Evolutionary conservation across 92 coral and sea anemone genomes (phyloP).

Genomic region (Palythoa caribaeorum): DNA sequence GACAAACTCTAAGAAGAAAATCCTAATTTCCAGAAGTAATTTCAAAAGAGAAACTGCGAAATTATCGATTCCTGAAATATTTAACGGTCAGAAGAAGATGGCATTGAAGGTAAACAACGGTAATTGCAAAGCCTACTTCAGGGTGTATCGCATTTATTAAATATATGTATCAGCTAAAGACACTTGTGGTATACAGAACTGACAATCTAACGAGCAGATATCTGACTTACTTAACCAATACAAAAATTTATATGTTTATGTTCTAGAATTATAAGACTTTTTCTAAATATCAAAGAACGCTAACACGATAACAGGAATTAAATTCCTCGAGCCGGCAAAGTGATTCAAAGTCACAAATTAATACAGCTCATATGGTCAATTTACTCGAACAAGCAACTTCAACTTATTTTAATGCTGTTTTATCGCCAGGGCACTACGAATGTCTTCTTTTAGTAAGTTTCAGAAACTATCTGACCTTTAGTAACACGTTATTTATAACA

Average conservation of each 20-base stretch:
- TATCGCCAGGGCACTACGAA: too few species aligned
- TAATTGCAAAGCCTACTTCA: too few species aligned
- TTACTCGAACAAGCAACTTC: slow-evolving; percentile 11
- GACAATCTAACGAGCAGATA: not conserved
- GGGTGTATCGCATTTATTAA: slow-evolving; percentile 27
- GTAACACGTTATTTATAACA: not conserved
- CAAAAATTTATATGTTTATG: not conserved
- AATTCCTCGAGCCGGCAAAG: not conserved
- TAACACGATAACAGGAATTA: not conserved
- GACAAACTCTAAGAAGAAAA: not conserved
- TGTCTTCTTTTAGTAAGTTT: not conserved
- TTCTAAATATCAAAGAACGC: not conserved
- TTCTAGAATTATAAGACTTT: not conserved
- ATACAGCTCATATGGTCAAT: not conserved
- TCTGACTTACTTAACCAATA: not conserved
- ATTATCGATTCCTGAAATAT: slow-evolving; percentile 1
- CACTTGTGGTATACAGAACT: not conserved
- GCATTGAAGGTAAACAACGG: not conserved
- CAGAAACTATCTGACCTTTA: not conserved
- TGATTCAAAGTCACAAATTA: not conserved
- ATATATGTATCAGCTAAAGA: not conserved
- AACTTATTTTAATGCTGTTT: not conserved
- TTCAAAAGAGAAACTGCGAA: not conserved
- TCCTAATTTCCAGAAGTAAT: not conserved
- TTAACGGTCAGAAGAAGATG: not conserved